Evolutionary conservation across 1,140 invertebrate species (phyloP).

Genomic region (Ectropis grisescens): DNA sequence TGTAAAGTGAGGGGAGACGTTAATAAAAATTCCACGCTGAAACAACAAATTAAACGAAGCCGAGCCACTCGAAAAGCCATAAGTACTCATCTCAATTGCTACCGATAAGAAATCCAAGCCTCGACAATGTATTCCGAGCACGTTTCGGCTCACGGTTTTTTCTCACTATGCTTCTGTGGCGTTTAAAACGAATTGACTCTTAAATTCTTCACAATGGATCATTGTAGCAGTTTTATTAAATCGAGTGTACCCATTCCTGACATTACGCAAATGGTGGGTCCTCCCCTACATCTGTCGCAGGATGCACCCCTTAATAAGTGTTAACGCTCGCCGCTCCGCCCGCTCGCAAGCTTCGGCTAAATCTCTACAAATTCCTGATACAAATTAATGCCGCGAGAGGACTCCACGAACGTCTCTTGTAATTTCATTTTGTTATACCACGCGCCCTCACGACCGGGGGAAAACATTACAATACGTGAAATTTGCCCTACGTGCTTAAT

Average conservation of each 20-base stretch:
- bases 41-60: slow-evolving; percentile 70
- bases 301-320: slow-evolving; percentile 69
- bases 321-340: slow-evolving; percentile 62
- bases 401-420: slow-evolving; percentile 45
- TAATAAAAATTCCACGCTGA: slow-evolving; percentile 68
- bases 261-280: slow-evolving; percentile 67
- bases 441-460: slow-evolving; percentile 22
- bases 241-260: slow-evolving; percentile 68
- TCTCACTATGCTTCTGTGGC: slow-evolving; percentile 54
- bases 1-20: slow-evolving; percentile 57
- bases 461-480: slow-evolving; percentile 24
- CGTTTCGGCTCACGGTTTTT: slow-evolving; percentile 63
- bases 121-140: slow-evolving; percentile 60
- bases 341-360: slow-evolving; percentile 55
- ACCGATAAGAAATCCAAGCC: slow-evolving; percentile 69
- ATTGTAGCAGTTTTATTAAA: slow-evolving; percentile 69
- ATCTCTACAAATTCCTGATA: slow-evolving; percentile 70
- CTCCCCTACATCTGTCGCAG: slow-evolving; percentile 67
- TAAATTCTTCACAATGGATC: slow-evolving; percentile 67
- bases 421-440: slow-evolving; percentile 57
- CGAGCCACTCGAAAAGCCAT: slow-evolving; percentile 68
- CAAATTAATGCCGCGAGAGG: slow-evolving; percentile 62
- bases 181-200: slow-evolving; percentile 67
- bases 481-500: slow-evolving; percentile 8
- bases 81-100: slow-evolving; percentile 70